Conservation (phyloP, 2,888 invertebrate species). For the Anoplius nigerrimus region DNA sequence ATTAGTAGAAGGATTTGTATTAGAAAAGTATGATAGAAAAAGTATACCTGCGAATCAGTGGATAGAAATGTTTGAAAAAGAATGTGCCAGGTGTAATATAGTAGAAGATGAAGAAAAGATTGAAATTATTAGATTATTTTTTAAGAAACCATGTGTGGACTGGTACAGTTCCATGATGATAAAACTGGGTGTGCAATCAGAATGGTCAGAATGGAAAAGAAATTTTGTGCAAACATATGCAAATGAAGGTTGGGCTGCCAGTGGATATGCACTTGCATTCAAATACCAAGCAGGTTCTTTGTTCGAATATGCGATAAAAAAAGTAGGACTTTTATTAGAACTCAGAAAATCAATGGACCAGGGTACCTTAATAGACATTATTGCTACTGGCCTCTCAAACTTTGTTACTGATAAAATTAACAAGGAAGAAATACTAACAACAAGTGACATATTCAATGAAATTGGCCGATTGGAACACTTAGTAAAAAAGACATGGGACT, state of each 20-base stretch:
- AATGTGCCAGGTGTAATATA: neutral
- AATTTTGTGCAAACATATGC: conserved; percentile 32
- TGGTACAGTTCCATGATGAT: conserved; percentile 22
- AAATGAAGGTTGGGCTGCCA: conserved; percentile 36
- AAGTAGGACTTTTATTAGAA: no score
- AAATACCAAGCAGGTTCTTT: conserved; percentile 28
- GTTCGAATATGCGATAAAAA: conserved; percentile 42
- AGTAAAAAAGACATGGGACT: conserved; percentile 28
- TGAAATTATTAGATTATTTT: conserved; percentile 16
- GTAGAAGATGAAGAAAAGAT: conserved; percentile 18
- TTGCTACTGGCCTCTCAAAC: conserved; percentile 36
- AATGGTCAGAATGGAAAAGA: conserved; percentile 21
- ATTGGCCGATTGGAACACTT: neutral
- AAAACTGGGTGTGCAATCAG: conserved; percentile 17
- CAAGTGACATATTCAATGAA: neutral
- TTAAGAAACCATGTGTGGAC: conserved; percentile 10
- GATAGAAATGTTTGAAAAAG: conserved; percentile 37
- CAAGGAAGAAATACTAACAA: neutral
- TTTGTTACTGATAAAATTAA: neutral
- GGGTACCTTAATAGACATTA: no score
- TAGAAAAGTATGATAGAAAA: conserved; percentile 13
- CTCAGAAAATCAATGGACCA: no score
- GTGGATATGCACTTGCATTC: conserved; percentile 27
- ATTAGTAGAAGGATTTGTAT: conserved; percentile 8
- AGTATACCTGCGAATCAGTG: neutral